phyloP scores from a whole-genome alignment of 2,888 invertebrate species.

The Bembecia ichneumoniformis region DNA sequence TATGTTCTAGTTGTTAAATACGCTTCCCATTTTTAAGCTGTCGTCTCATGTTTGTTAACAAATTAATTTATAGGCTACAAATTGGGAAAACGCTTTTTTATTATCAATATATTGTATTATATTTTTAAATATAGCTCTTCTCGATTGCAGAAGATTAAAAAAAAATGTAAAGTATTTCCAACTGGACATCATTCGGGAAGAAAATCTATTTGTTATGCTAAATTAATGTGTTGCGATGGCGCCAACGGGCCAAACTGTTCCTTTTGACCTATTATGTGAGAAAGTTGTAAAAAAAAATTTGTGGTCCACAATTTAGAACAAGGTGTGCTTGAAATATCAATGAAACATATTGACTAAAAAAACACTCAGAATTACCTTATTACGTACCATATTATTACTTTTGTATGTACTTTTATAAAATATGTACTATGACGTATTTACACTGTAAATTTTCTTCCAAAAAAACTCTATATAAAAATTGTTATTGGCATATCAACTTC shows the following conservation, averaged over 20 bases:
- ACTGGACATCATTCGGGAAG: constrained; percentile 8
- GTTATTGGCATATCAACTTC: constrained; percentile 74
- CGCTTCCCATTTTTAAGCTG: too few species aligned
- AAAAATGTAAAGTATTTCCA: constrained; percentile 30
- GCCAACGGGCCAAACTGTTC: too few species aligned
- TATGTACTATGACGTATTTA: constrained; percentile 65
- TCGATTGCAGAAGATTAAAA: constrained; percentile 23
- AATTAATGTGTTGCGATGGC: too few species aligned
- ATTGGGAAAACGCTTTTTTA: constrained; percentile 29
- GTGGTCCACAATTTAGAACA: constrained; percentile 55
- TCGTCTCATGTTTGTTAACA: too few species aligned
- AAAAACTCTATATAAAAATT: constrained; percentile 53
- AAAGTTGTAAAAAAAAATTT: constrained; percentile 5
- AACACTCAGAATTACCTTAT: constrained; percentile 26
- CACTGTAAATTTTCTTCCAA: constrained; percentile 62
- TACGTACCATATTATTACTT: constrained; percentile 43
- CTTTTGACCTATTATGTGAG: neutral
- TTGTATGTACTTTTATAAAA: constrained; percentile 71
- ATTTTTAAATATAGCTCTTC: constrained; percentile 34
- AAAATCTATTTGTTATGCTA: too few species aligned
- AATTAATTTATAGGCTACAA: too few species aligned
- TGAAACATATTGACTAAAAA: constrained; percentile 52
- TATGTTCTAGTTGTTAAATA: neutral
- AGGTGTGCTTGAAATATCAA: constrained; percentile 58
- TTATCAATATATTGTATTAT: constrained; percentile 53